Conservation (phyloP, 2,113 vertebrate species). For the Poicephalus meyeri region DNA sequence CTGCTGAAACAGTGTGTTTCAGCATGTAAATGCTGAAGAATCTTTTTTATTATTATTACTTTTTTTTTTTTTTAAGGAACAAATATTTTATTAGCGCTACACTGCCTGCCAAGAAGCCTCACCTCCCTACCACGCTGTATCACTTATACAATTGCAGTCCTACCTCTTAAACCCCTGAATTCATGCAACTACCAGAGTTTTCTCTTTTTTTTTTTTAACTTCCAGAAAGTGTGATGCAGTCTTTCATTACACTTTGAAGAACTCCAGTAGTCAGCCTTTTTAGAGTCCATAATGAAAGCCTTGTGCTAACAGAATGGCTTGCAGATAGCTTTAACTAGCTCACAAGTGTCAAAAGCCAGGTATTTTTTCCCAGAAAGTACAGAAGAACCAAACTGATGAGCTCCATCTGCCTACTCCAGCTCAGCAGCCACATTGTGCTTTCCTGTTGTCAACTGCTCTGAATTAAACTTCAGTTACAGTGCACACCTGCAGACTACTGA, state of each 20-base stretch:
- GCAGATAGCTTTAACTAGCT: not conserved
- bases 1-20: not conserved
- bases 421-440: not conserved
- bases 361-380: not conserved
- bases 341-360: not conserved
- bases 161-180: not conserved
- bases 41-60: not conserved
- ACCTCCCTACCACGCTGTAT: not conserved
- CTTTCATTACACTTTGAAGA: not conserved
- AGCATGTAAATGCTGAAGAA: not conserved
- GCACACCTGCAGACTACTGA: conserved; percentile 16
- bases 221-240: not conserved
- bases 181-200: not conserved
- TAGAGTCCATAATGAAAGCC: not conserved
- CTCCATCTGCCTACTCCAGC: not conserved
- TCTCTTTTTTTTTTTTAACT: not conserved
- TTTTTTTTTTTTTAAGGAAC: not conserved
- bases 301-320: not conserved
- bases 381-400: not conserved
- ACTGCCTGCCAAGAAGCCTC: not conserved
- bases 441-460: not conserved
- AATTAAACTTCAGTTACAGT: not conserved
- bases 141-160: not conserved
- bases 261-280: not conserved
- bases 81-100: not conserved